A percentile compares a stretch with the other conserved stretches of the same genome.
Conservation (phyloP, 2,797 vertebrate genomes). For the Toxotes lorentzi region DNA sequence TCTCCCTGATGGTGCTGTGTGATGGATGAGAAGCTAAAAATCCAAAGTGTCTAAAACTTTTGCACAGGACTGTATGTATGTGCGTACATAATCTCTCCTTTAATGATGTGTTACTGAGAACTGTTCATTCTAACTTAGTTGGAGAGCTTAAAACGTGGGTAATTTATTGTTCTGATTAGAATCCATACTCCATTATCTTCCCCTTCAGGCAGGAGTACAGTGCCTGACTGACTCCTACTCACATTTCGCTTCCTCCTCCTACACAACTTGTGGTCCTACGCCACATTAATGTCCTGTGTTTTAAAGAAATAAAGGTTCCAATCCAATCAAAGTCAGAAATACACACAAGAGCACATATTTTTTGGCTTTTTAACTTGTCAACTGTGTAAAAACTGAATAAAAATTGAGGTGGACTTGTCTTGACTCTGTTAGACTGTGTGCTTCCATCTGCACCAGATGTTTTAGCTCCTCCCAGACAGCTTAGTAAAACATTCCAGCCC, state of each 20-base stretch:
- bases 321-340: not conserved
- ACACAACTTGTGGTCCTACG: slow-evolving; percentile 4
- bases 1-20: not conserved
- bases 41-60: not conserved
- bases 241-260: slow-evolving; percentile 24
- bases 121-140: not conserved
- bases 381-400: slow-evolving; percentile 7
- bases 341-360: not conserved
- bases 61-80: not conserved
- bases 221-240: slow-evolving; percentile 23
- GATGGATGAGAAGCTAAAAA: not conserved
- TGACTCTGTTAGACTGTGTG: slow-evolving; percentile 30
- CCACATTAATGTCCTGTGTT: slow-evolving; percentile 4
- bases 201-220: not conserved
- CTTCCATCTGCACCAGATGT: slow-evolving; percentile 80
- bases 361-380: not conserved
- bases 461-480: slow-evolving; percentile 84
- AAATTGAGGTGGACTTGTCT: slow-evolving; percentile 22
- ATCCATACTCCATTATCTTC: slow-evolving; percentile 1
- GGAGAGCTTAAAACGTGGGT: not conserved
- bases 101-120: not conserved
- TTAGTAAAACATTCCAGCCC: slow-evolving; percentile 87
- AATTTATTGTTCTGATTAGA: not conserved
- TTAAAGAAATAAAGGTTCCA: not conserved
- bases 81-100: not conserved